Conservation (phyloP, 2,113 vertebrate species). For the Butastur rufipennis region DNA sequence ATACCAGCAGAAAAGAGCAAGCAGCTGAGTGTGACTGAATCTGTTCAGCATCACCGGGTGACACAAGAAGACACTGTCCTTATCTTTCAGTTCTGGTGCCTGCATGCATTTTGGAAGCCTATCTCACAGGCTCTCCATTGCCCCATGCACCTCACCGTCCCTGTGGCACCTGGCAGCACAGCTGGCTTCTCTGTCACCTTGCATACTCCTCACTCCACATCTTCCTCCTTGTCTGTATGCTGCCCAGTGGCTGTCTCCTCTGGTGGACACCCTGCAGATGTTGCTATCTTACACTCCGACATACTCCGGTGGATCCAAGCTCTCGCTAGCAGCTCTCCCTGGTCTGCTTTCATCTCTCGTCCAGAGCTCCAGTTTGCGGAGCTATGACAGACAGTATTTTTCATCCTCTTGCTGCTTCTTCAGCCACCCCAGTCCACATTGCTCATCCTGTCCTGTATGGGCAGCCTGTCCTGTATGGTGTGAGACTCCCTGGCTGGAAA, state of each 20-base stretch:
- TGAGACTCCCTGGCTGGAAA: not conserved
- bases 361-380: not conserved
- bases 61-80: not conserved
- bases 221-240: not conserved
- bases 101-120: not conserved
- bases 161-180: not conserved
- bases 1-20: not conserved
- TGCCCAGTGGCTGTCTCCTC: not conserved
- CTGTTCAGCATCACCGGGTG: not conserved
- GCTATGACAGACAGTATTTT: not conserved
- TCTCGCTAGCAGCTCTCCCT: not conserved
- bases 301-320: not conserved
- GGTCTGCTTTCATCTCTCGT: not conserved
- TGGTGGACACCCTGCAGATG: not conserved
- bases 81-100: not conserved
- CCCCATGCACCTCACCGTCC: not conserved
- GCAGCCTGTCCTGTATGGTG: not conserved
- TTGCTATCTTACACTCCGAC: not conserved
- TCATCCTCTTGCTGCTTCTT: not conserved
- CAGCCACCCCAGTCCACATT: not conserved
- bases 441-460: not conserved
- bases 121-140: not conserved
- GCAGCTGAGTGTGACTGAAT: not conserved
- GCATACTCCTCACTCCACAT: not conserved
- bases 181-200: not conserved